phyloP scores from a whole-genome alignment of 1,140 invertebrate genomes.

The Heliconius hewitsoni region DNA sequence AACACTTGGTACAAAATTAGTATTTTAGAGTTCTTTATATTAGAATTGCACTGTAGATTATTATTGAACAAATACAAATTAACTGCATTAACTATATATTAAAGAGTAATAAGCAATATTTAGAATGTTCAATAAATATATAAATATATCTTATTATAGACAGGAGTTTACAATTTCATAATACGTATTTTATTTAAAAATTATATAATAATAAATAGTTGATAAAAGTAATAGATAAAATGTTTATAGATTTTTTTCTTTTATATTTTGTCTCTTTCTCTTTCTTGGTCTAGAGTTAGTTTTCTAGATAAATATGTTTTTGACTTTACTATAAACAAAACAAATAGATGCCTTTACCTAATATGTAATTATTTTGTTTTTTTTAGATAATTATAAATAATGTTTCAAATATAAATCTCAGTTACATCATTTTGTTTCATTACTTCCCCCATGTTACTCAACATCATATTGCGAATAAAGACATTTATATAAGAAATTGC shows the following conservation, averaged over 20 bases:
- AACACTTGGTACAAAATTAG: constrained; percentile 3
- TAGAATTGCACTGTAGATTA: neutral
- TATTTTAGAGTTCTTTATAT: neutral
- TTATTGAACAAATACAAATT: no score
- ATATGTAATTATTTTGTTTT: constrained; percentile 30
- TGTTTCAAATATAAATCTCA: constrained; percentile 58
- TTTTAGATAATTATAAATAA: constrained; percentile 36
- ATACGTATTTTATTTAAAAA: no score
- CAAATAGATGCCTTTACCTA: constrained; percentile 21
- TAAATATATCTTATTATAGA: neutral
- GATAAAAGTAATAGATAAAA: neutral
- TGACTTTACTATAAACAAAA: constrained; percentile 3
- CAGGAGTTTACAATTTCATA: neutral
- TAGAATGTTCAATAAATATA: neutral
- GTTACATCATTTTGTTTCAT: constrained; percentile 55
- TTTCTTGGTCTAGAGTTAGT: constrained; percentile 18
- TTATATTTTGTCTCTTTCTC: neutral
- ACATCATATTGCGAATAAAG: no score
- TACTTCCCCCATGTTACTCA: constrained; percentile 3
- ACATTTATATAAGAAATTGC: no score
- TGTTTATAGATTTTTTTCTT: neutral
- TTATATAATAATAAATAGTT: no score
- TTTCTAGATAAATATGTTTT: neutral
- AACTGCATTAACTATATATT: neutral
- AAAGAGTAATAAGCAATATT: neutral